Evolutionary conservation across 64 coral and sea anemone species (phyloP).

Genomic region (Montipora efflorescens): DNA sequence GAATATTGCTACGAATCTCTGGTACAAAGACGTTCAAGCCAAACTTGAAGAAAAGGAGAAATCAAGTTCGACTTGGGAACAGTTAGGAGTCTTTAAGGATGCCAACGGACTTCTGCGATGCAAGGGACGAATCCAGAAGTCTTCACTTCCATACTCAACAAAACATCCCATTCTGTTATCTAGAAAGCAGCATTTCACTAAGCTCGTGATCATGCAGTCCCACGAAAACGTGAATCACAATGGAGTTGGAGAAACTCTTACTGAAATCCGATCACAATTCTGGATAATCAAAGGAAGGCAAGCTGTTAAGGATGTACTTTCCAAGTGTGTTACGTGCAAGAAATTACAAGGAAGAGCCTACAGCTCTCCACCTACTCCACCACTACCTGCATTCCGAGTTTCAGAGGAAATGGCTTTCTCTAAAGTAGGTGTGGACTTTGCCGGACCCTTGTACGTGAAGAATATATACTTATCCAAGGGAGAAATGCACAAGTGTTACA

Average conservation of each 20-base stretch:
- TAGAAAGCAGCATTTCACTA: neutral
- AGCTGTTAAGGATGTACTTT: too few species aligned
- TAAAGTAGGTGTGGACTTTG: neutral
- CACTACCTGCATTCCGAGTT: neutral
- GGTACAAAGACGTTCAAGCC: too few species aligned
- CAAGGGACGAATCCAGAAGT: too few species aligned
- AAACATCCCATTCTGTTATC: too few species aligned
- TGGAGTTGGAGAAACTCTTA: constrained; percentile 41
- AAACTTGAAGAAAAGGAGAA: too few species aligned
- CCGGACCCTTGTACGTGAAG: constrained; percentile 1
- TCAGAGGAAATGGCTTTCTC: neutral
- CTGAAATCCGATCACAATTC: neutral
- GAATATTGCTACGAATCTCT: too few species aligned
- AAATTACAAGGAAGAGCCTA: neutral
- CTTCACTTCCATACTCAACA: too few species aligned
- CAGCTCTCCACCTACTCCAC: neutral
- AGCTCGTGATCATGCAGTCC: neutral
- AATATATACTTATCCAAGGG: neutral
- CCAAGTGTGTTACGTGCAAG: too few species aligned
- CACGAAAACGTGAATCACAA: constrained; percentile 10
- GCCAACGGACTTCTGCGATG: too few species aligned
- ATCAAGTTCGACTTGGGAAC: too few species aligned
- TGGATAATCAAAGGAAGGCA: neutral
- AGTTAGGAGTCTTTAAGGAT: too few species aligned
- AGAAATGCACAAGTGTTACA: neutral